phyloP scores from a whole-genome alignment of 1,140 invertebrate species.

The Drosophila melanica region DNA sequence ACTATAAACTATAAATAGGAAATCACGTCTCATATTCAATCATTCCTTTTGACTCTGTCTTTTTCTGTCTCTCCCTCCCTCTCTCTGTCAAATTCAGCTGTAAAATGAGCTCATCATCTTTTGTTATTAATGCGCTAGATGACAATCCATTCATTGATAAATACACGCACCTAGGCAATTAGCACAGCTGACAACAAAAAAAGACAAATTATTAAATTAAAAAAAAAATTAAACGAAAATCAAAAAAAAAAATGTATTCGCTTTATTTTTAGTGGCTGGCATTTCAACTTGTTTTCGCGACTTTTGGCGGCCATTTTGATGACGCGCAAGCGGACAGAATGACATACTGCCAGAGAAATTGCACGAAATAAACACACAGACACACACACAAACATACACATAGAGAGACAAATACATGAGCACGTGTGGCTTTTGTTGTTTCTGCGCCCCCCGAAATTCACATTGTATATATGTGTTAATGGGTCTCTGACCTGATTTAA shows the following conservation, averaged over 20 bases:
- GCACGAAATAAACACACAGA: constrained; percentile 5
- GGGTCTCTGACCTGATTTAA: constrained; percentile 83
- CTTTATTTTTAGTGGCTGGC: constrained; percentile 40
- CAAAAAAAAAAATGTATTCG: constrained; percentile 39
- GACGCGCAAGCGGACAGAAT: constrained; percentile 44
- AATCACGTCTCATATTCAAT: not conserved
- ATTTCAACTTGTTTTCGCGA: constrained; percentile 38
- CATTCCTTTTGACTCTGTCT: not conserved
- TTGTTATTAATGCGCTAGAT: constrained; percentile 24
- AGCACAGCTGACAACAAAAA: constrained; percentile 5
- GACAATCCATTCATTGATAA: constrained; percentile 33
- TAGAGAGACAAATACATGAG: constrained; percentile 14
- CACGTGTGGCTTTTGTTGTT: constrained; percentile 25
- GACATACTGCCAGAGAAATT: constrained; percentile 40
- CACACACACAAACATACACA: constrained; percentile 3
- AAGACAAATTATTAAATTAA: no score
- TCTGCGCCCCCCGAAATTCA: constrained; percentile 10
- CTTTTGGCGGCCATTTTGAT: constrained; percentile 64
- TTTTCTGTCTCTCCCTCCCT: not conserved
- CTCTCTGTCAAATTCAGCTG: not conserved
- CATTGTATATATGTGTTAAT: constrained; percentile 75
- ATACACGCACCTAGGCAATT: constrained; percentile 29
- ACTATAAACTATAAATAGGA: constrained; percentile 17
- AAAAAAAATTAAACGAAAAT: constrained; percentile 13
- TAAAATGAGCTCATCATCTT: constrained; percentile 28